Base-by-base conservation (phyloP, 2,113 vertebrate genomes). In the Anarrhichthys ocellatus region DNA sequence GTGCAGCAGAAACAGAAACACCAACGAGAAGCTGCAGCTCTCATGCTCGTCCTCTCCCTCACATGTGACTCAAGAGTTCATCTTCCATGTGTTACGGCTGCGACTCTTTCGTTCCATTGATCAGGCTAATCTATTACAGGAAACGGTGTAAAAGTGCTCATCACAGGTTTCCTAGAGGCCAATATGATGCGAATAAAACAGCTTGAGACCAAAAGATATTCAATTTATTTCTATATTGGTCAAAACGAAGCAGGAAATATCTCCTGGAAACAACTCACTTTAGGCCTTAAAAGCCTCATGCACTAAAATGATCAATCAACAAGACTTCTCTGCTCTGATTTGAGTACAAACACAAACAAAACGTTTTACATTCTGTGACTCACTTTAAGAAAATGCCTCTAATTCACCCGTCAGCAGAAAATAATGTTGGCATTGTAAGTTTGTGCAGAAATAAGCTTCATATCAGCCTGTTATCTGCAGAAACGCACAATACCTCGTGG, bases 1-100 rank as follows among this genome's bases (percentile, higher is more conserved):
- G 79, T 84, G 76, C 86, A 81, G 81, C 61, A 22, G 46, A 42
- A 42, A 42, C 68, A 42, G 48, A 58, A 73, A 67, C 17, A 11
- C 24, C 32, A 64, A 7, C 7, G 40, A 59, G 73, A 66, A 34
- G 66, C 76, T 79, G 22, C 76, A 27, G 48, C n/a, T 34, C 69
- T 58, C 48, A 59, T 42, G 50, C 44, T 46, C 4, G 8, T 24
- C 50, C 17, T 22, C 22, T 14, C 1, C 62, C 59, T 29, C 48
- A 48, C 77, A 70, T 75, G 54, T 22, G 77, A 69, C 65, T 42
- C 0, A 36, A 1, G 14, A 42, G 17, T 40, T 61, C 0, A 64
- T 73, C 52, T 44, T 36, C 24, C 5, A 18, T 27, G 22, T 46
- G 22, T n/a, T 9, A 32, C 3, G 18, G 11, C 24, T 32, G 24